phyloP scores from a whole-genome alignment of 2,113 vertebrate species.

The Dermatemys mawii region DNA sequence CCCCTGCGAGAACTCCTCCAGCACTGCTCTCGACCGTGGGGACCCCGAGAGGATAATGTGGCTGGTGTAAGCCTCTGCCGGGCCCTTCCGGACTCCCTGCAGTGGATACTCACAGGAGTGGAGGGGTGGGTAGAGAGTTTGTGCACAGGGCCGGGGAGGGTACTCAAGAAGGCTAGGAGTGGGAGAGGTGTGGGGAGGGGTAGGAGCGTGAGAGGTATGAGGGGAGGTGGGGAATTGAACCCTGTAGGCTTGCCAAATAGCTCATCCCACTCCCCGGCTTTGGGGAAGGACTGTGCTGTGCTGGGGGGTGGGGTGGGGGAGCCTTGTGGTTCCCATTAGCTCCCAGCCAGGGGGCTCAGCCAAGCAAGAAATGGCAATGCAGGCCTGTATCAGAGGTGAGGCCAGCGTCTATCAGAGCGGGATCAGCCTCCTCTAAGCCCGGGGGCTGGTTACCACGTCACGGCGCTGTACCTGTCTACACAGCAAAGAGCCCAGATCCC shows the following conservation, averaged over 20 bases:
- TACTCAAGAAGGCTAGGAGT: neutral
- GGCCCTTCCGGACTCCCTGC: neutral
- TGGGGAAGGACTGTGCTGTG: neutral
- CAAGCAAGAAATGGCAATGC: fast-evolving
- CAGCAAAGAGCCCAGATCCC: no score
- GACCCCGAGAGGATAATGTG: no score
- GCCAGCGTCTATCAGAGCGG: neutral
- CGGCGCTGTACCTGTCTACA: neutral
- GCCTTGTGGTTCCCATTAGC: neutral
- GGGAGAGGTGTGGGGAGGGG: neutral
- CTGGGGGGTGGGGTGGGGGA: neutral
- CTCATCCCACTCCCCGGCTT: no score
- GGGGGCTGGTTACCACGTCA: neutral
- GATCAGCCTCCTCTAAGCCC: neutral
- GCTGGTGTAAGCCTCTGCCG: no score
- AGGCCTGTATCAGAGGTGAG: neutral
- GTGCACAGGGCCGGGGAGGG: fast-evolving
- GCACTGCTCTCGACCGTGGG: no score
- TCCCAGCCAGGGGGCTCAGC: neutral
- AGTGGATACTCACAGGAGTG: neutral
- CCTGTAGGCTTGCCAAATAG: no score
- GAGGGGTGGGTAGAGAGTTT: neutral
- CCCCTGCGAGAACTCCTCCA: no score
- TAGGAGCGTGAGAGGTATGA: neutral
- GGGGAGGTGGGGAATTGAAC: neutral